Conservation (phyloP, 1,140 invertebrate species). For the Sinella curviseta region DNA sequence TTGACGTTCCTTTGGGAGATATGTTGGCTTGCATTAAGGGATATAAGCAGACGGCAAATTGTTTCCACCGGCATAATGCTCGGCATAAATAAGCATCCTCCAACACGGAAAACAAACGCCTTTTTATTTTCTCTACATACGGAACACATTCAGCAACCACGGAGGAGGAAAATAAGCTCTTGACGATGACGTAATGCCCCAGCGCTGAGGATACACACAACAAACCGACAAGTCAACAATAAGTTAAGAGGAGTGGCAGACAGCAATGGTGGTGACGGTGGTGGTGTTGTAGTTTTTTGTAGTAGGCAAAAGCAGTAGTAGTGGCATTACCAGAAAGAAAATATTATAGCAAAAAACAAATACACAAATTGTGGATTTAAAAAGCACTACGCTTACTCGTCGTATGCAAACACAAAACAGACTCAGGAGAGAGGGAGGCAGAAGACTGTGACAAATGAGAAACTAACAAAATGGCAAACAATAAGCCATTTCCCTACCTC, state of each 20-base stretch:
- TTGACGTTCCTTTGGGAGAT: background rate
- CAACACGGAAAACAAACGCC: no score
- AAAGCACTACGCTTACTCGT: background rate
- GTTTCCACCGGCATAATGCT: background rate
- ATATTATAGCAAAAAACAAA: background rate
- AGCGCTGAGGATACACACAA: no score
- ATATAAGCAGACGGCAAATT: background rate
- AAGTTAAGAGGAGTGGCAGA: background rate
- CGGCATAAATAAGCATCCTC: no score
- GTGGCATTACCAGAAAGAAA: no score
- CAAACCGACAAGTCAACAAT: background rate
- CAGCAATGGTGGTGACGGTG: background rate
- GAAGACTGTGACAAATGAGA: conserved; percentile 13
- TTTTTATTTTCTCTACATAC: background rate
- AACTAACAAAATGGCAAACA: conserved; percentile 3
- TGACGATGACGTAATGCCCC: no score
- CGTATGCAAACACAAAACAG: background rate
- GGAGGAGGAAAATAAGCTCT: no score
- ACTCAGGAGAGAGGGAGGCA: no score
- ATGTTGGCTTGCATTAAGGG: background rate
- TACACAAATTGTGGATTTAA: background rate
- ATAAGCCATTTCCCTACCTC: conserved; percentile 12
- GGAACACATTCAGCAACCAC: no score
- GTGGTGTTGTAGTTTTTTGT: no score
- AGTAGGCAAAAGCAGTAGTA: no score